Percentiles rank a stretch among this genome's conserved stretches.
Conservation (phyloP, 2,888 invertebrate genomes). For the Tethea ocularis region DNA sequence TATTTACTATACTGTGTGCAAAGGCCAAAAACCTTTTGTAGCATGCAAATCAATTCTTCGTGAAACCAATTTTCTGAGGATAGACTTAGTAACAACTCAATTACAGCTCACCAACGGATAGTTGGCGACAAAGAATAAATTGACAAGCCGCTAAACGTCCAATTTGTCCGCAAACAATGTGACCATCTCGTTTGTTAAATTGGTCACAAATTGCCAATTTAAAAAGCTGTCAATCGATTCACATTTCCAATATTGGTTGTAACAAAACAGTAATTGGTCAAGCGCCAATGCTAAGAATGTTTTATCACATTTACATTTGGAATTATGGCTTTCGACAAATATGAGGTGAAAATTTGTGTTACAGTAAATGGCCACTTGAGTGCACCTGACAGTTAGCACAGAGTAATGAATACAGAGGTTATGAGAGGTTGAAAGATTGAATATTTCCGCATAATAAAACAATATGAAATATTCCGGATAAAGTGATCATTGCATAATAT, state of each 20-base stretch:
- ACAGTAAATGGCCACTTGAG: background rate
- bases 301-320: slow-evolving; percentile 2
- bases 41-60: background rate
- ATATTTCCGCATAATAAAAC: too few relatives aligned
- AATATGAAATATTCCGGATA: too few relatives aligned
- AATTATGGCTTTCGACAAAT: slow-evolving; percentile 2
- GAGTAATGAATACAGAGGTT: background rate
- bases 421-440: background rate
- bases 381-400: background rate
- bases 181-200: slow-evolving; percentile 2
- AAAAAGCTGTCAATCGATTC: slow-evolving; percentile 4
- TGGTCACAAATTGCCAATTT: slow-evolving; percentile 6
- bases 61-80: background rate
- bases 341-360: background rate
- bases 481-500: too few relatives aligned
- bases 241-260: background rate
- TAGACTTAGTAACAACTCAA: background rate
- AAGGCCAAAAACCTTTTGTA: background rate
- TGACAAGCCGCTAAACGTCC: slow-evolving; percentile 2
- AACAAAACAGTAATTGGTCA: background rate
- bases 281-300: slow-evolving; percentile 1
- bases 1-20: too few relatives aligned
- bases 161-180: slow-evolving; percentile 5
- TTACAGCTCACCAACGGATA: background rate
- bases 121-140: background rate